phyloP scores from a whole-genome alignment of 2,113 vertebrate species.

The Oreochromis spilurus region DNA sequence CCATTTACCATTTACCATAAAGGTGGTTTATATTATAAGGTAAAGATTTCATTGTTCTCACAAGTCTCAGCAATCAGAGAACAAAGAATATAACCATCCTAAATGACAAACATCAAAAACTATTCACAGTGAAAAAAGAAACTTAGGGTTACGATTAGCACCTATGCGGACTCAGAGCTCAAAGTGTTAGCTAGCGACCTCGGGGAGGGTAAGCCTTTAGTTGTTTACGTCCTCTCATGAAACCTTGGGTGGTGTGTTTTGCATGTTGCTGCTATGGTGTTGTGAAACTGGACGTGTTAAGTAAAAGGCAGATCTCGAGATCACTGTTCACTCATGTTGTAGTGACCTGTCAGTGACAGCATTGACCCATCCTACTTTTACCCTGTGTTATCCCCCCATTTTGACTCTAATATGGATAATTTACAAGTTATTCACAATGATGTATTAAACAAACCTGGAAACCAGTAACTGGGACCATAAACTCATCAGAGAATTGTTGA shows the following conservation, averaged over 20 bases:
- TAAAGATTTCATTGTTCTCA: not conserved
- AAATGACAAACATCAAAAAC: not conserved
- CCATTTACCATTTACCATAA: too few relatives aligned
- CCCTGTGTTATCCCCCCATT: rapidly evolving
- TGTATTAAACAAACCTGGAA: not conserved
- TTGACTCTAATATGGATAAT: not conserved
- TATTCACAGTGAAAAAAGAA: not conserved
- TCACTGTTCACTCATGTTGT: not conserved
- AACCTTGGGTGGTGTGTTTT: rapidly evolving
- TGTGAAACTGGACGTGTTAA: not conserved
- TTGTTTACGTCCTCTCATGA: not conserved
- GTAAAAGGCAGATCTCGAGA: not conserved
- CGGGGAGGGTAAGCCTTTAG: not conserved
- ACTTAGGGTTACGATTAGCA: not conserved
- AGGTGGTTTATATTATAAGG: not conserved
- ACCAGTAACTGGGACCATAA: not conserved
- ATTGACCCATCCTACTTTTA: not conserved
- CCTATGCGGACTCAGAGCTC: not conserved
- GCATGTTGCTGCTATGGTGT: rapidly evolving
- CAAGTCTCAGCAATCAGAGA: not conserved
- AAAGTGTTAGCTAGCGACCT: not conserved
- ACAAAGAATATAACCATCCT: not conserved
- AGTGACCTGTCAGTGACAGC: not conserved
- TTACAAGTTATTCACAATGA: not conserved
- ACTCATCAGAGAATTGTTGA: not conserved